Conservation (phyloP, 2,888 invertebrate species). For the Acanthosoma haemorrhoidale region DNA sequence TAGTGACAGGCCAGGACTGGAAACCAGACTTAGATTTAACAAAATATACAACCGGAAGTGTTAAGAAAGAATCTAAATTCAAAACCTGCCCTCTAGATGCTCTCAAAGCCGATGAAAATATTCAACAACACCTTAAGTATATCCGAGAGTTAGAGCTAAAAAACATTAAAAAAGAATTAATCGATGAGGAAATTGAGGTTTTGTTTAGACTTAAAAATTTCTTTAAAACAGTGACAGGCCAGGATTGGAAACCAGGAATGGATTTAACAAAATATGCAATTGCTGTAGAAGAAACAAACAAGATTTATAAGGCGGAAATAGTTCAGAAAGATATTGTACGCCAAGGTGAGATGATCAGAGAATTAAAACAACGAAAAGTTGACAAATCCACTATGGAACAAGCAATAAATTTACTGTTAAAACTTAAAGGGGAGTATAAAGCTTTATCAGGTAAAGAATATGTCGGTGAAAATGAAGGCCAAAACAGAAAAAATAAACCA, state of each 20-base stretch:
- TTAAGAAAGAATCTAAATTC: not conserved
- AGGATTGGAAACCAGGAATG: slow-evolving; percentile 49
- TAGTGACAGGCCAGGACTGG: slow-evolving; percentile 57
- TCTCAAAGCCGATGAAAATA: slow-evolving; percentile 50
- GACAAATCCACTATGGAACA: slow-evolving; percentile 53
- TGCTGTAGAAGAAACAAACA: no score
- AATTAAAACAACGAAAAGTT: slow-evolving; percentile 62
- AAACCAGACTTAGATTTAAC: slow-evolving; percentile 45
- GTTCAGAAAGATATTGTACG: no score
- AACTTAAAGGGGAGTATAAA: slow-evolving; percentile 62
- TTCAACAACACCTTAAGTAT: no score
- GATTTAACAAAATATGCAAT: not conserved
- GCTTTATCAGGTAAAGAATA: slow-evolving; percentile 46
- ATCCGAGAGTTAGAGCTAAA: slow-evolving; percentile 64
- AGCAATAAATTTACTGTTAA: slow-evolving; percentile 54
- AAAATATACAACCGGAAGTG: slow-evolving; percentile 25
- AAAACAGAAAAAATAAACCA: slow-evolving; percentile 42
- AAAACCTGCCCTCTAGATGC: slow-evolving; percentile 48
- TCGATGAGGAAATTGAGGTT: slow-evolving; percentile 52
- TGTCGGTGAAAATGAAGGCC: slow-evolving; percentile 25
- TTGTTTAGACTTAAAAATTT: slow-evolving; percentile 53
- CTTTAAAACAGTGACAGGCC: slow-evolving; percentile 49
- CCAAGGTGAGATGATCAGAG: slow-evolving; percentile 67
- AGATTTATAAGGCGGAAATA: no score
- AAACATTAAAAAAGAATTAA: slow-evolving; percentile 58